Conservation (phyloP, 2,113 vertebrate species). For the Fregata magnificens region DNA sequence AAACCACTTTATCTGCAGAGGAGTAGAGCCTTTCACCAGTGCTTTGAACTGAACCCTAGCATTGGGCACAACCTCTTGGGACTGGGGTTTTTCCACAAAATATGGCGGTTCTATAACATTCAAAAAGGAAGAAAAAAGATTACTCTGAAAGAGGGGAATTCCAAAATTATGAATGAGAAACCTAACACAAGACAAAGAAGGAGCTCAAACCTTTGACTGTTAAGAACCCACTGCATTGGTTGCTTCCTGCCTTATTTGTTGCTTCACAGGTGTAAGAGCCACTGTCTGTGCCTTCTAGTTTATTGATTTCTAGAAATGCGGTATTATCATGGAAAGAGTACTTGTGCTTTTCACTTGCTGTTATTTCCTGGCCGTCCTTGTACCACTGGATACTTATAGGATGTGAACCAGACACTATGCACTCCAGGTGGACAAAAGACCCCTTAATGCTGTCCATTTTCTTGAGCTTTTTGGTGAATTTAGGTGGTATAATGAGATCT, state of each 20-base stretch:
- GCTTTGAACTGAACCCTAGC: constrained; percentile 89
- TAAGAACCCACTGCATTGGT: constrained; percentile 88
- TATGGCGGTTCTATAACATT: constrained; percentile 85
- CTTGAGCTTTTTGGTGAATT: constrained; percentile 95
- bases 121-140: constrained; percentile 28
- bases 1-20: constrained; percentile 94
- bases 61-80: constrained; percentile 87
- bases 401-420: constrained; percentile 93
- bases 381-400: constrained; percentile 94
- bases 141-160: background rate
- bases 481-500: constrained; percentile 97
- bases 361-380: constrained; percentile 89
- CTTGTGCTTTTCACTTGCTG: constrained; percentile 87
- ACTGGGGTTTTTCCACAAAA: constrained; percentile 91
- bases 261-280: constrained; percentile 93
- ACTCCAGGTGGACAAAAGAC: constrained; percentile 93
- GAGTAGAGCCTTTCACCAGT: constrained; percentile 86
- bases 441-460: constrained; percentile 94
- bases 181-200: background rate
- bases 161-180: background rate
- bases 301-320: constrained; percentile 91
- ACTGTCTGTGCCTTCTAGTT: constrained; percentile 85
- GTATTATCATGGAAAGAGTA: constrained; percentile 95
- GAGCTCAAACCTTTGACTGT: constrained; percentile 91
- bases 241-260: constrained; percentile 89